Base-by-base conservation (phyloP, 2,888 invertebrate species). In the Plusia festucae region DNA sequence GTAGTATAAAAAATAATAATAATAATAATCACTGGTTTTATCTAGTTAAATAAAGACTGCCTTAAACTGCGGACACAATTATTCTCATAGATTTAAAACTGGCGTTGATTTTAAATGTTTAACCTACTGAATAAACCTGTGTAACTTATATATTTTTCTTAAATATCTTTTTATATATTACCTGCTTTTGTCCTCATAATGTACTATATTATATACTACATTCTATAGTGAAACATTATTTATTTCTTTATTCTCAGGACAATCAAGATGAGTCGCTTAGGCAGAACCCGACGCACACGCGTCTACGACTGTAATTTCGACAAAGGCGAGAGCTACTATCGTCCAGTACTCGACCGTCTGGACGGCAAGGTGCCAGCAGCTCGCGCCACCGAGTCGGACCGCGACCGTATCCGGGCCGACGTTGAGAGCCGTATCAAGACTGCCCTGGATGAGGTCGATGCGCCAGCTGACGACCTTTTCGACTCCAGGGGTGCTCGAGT, bases 241-340 rank as follows among this genome's bases (percentile, higher is more conserved):
- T n/a, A n/a, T 34, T n/a, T 34, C 34, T 6, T 46, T 52, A 8
- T 64, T 34, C 66, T 5, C 57, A 76, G 81, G 56, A 63, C 66
- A 49, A 46, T 8, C 73, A 88, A 73, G 44, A 94, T 94, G 94
- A 94, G 94, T 84, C 93, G 94, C 55, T 69, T 94, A 70, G 93
- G 93, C 59, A 83, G 97, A 89, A 97, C 97, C 76, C 96, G 98
- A 83, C 96, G 97, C 87, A 98, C 98, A 30, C 97, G 97, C 90
- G 97, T 98, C 84, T 98, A 98, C 89, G 97, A 98, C 86, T 97
- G 97, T 90, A 98, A 98, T 91, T 98, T 97, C 93, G 97, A 97
- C 92, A 97, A 97, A 87, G 98, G 98, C 63, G 97, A 98, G 91
- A 97, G 97, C 84, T 97, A 97, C 89, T 98, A 98, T 95, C 97